Percentiles rank a stretch among this genome's conserved stretches.
Evolutionary conservation across 2,797 vertebrate species (phyloP).

Genomic region (Takifugu rubripes): DNA sequence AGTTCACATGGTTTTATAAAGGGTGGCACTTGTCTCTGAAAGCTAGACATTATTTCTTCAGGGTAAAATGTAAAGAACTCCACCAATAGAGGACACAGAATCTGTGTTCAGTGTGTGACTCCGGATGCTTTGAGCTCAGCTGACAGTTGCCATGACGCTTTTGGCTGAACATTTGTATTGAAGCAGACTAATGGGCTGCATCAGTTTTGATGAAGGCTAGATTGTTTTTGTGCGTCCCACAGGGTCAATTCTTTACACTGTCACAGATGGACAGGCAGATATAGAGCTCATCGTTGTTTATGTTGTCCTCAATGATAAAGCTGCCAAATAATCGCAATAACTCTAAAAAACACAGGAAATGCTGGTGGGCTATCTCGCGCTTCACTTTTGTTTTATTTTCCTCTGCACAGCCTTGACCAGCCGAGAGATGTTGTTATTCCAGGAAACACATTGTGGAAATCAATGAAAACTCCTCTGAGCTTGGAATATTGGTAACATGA

Average conservation of each 20-base stretch:
- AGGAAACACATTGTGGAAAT: constrained; percentile 53
- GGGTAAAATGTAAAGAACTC: too few species aligned
- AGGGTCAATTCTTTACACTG: not conserved
- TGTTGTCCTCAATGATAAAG: too few species aligned
- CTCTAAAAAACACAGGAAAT: not conserved
- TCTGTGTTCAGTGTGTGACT: constrained; percentile 38
- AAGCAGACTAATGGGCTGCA: constrained; percentile 54
- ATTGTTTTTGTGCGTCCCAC: too few species aligned
- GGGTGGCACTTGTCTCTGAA: not conserved
- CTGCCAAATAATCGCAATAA: not conserved
- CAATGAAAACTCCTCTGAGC: constrained; percentile 37
- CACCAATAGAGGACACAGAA: constrained; percentile 7
- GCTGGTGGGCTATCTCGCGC: not conserved
- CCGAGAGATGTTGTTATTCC: constrained; percentile 31
- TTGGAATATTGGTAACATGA: constrained; percentile 27
- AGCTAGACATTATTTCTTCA: too few species aligned
- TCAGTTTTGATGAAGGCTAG: constrained; percentile 23
- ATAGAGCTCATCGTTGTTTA: too few species aligned
- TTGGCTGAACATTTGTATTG: constrained; percentile 50
- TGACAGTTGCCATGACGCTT: constrained; percentile 69
- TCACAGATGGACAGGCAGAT: too few species aligned
- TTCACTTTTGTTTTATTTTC: not conserved
- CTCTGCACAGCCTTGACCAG: constrained; percentile 12
- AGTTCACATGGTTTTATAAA: not conserved
- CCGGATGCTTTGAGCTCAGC: constrained; percentile 49